Conservation (phyloP, 2,888 invertebrate species). For the Drosophila leonis region DNA sequence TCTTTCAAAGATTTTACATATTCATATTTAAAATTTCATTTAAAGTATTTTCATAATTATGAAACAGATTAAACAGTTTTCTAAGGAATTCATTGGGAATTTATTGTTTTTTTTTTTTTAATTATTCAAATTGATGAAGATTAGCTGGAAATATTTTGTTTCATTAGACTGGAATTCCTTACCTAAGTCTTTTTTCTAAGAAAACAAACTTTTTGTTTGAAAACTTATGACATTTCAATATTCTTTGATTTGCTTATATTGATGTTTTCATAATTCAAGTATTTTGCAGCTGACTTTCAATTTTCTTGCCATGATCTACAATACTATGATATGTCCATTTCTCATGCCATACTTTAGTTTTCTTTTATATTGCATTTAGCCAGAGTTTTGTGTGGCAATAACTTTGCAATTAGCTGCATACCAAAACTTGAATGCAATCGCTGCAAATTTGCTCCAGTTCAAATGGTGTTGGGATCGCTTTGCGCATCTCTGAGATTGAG, state of each 20-base stretch:
- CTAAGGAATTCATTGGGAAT: neutral
- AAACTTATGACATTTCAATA: neutral
- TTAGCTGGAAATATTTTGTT: neutral
- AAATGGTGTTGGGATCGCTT: slow-evolving; percentile 12
- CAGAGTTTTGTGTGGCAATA: neutral
- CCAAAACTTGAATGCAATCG: slow-evolving; percentile 25
- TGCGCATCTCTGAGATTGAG: slow-evolving; percentile 15
- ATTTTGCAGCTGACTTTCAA: neutral
- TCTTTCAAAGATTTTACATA: neutral
- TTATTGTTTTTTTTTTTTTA: neutral
- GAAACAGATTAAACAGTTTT: neutral
- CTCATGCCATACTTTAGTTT: neutral
- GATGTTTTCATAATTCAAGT: neutral
- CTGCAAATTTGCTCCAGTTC: slow-evolving; percentile 42
- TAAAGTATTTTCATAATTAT: neutral
- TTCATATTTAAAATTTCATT: neutral
- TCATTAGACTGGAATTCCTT: neutral
- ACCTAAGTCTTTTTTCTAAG: neutral
- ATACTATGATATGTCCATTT: neutral
- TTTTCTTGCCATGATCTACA: neutral
- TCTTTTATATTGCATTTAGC: neutral
- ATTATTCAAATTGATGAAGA: neutral
- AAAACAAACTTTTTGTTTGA: neutral
- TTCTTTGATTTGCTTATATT: neutral
- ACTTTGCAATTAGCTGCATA: slow-evolving; percentile 1